A percentile compares a stretch with the other conserved stretches of the same genome.
Evolutionary conservation across 1,140 invertebrate species (phyloP).

Genomic region (Drosophila ogumai): DNA sequence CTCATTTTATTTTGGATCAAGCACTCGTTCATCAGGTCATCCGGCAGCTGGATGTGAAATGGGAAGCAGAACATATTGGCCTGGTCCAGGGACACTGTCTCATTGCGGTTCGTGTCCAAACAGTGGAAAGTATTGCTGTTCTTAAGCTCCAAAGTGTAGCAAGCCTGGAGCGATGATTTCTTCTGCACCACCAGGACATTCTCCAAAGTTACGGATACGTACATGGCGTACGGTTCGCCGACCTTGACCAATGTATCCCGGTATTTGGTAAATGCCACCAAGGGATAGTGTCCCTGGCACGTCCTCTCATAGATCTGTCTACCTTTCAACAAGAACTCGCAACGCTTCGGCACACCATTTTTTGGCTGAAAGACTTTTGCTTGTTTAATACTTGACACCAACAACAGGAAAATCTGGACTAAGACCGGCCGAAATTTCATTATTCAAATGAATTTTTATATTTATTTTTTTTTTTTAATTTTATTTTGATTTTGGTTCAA

Average conservation of each 20-base stretch:
- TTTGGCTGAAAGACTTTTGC: background rate
- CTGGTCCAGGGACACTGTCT: slow-evolving; percentile 10
- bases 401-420: background rate
- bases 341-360: slow-evolving; percentile 36
- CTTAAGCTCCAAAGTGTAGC: slow-evolving; percentile 20
- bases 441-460: background rate
- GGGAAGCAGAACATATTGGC: slow-evolving; percentile 64
- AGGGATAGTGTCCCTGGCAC: slow-evolving; percentile 41
- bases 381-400: background rate
- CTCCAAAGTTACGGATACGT: slow-evolving; percentile 31
- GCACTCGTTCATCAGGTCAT: slow-evolving; percentile 58
- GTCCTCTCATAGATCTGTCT: background rate
- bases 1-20: slow-evolving; percentile 1
- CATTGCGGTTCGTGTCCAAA: background rate
- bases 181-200: slow-evolving; percentile 49
- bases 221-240: slow-evolving; percentile 46
- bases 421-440: background rate
- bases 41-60: slow-evolving; percentile 66
- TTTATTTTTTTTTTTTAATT: background rate
- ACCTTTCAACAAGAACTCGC: slow-evolving; percentile 18
- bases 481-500: background rate
- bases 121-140: slow-evolving; percentile 37
- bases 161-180: slow-evolving; percentile 36
- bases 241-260: slow-evolving; percentile 52
- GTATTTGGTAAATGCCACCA: slow-evolving; percentile 47